A percentile compares a stretch with the other conserved stretches of the same genome.
phyloP scores from a whole-genome alignment of 2,888 invertebrate species.

The Cancer borealis region DNA sequence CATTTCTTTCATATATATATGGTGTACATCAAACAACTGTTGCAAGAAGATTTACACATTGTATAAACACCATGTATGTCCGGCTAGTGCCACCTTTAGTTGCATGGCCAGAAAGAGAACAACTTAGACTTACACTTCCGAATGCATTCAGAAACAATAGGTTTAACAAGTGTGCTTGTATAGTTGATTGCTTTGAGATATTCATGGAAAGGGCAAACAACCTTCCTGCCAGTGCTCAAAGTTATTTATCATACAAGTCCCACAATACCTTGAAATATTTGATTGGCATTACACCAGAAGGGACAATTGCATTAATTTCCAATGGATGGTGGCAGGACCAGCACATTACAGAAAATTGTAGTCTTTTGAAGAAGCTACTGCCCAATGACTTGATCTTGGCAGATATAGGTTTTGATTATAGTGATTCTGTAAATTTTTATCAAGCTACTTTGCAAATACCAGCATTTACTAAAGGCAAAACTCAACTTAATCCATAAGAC shows the following conservation, averaged over 20 bases:
- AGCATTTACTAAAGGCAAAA: slow-evolving; percentile 35
- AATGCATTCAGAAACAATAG: neutral
- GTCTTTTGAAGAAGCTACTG: neutral
- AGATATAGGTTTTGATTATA: neutral
- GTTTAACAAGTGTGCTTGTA: neutral
- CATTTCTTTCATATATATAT: neutral
- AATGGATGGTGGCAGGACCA: neutral
- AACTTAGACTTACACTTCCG: neutral
- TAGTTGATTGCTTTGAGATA: slow-evolving; percentile 42
- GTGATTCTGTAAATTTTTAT: neutral
- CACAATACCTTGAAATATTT: slow-evolving; percentile 9
- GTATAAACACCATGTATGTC: no score
- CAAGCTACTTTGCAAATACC: neutral
- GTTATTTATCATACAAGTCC: neutral
- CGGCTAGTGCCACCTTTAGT: neutral
- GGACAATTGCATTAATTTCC: neutral
- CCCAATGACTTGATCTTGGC: neutral
- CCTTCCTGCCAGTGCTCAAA: neutral
- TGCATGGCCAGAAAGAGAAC: neutral
- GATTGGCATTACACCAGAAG: neutral
- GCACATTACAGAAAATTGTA: neutral
- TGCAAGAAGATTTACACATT: no score
- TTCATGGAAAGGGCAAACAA: neutral
- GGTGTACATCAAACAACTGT: neutral
- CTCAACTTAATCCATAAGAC: no score